Evolutionary conservation across 1,140 invertebrate genomes (phyloP), one percentile per base, ranked within the genome.

Genomic region (Ceratina japonica): DNA sequence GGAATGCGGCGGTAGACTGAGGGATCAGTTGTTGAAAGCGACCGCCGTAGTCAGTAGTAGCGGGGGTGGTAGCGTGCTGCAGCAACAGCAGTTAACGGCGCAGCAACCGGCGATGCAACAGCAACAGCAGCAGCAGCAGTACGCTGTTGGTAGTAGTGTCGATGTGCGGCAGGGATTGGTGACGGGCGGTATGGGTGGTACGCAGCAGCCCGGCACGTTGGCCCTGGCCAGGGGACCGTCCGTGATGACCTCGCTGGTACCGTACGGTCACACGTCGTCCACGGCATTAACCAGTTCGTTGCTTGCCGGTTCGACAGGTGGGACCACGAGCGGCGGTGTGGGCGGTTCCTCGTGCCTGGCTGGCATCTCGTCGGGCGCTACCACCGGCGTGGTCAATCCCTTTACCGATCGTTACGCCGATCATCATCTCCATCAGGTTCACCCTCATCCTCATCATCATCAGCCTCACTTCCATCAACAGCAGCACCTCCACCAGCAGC

Each of bases 361-460:
- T 87, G 92, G 87, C 52, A 88, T 88, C 52, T 88, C 92, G 88
- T 91, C 93, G 89, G 89, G 93, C 88, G 78, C 91, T 88, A 91
- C 93, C 44, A 91, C 91, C 24, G 91, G 92, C n/a, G 89, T 92
- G 71, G 87, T 86, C 65, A 92, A 92, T 76, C 91, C 91, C 7
- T 91, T 89, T 78, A 85, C 90, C 70, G 92, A 92, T 73, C 87
- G 89, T 31, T 89, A 89, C 79, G 63, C 75, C 63, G 86, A 88
- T 62, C 84, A 87, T 81, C 83, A 88, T 76, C 82, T 75, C 16
- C 81, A 86, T 70, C 87, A 88, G 54, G 73, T 81, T 63, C 80
- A 85, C n/a, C 83, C 77, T 70, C 79, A 82, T 27, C 80, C 66
- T 1, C 73, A 61, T 63, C 80, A 82, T 64, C 86, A 88, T 31